Base-by-base conservation (phyloP, 2,113 vertebrate genomes). In the Etia nguti region DNA sequence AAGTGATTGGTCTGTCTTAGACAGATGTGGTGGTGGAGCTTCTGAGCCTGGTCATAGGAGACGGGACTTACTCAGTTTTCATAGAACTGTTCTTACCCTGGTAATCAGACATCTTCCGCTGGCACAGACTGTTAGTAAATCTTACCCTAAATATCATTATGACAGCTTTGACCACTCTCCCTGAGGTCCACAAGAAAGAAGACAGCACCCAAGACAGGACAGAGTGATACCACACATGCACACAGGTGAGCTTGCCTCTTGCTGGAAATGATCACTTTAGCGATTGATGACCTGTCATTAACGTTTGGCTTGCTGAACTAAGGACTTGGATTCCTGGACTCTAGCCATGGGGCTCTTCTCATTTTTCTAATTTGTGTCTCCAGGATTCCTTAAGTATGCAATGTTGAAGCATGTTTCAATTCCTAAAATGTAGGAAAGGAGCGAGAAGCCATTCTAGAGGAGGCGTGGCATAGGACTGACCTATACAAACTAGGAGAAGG, bases 1-100 rank as follows among this genome's bases (percentile, higher is more conserved):
- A 57, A 29, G 24, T 57, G 2, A 31, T 31, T 31, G 31, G 31
- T 31, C 31, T 31, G 31, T 31, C 31, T 31, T 31, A 31, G 31
- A 31, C 31, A 57, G 24, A 29, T 57, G 56, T 57, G 56, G 24
- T 29, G 56, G 24, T 29, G 56, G 24, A 57, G 56, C 56, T 57
- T 57, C 56, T 5, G 56, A 29, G 56, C 29, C 56, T 29, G 24
- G 24, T 16, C 24, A 0, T 29, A 29, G 56, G 24, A 29, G 56
- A 9, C 24, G 0, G 0, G 56, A 29, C 56, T 29, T 57, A 15
- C 22, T 3, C 56, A 59, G 15, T 59, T 59, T 2, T 31, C 26
- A 31, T 60, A 60, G 26, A 60, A 60, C 4, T 31, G 57, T 26
- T 29, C 26, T 31, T 59, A 31, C 57, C 26, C 3, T 59, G 57